Evolutionary conservation across 2,113 vertebrate genomes (phyloP), one percentile per base, ranked within the genome.

Genomic region (Synodontis membranacea): DNA sequence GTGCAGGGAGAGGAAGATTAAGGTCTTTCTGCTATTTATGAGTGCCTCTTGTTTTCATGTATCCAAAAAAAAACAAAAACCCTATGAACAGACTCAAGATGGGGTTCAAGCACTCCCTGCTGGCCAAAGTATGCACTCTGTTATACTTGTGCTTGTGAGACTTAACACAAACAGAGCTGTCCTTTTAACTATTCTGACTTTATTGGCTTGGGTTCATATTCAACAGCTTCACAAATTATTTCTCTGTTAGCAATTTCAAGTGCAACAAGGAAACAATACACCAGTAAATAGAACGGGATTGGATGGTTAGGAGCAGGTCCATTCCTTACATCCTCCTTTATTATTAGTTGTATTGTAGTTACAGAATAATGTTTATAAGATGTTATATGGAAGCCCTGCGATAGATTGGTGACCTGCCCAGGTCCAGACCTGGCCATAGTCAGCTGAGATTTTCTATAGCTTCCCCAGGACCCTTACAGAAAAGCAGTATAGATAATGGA

Each of bases 91-190:
- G 12, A 9, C 37, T 66, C 14, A 64, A 28, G 4, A 86, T 86
- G 84, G 89, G 83, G 80, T 46, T 87, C 89, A 89, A 92, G 89
- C 89, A 48, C 93, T 14, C 91, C 89, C 93, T 93, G 87, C 88
- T 92, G 94, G 91, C 1, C 5, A 87, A 88, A 72, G 48, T 28
- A 75, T 46, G 31, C 8, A 72, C 4, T 46, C n/a, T 7, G 19
- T 42, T 78, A 46, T 50, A 46, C 50, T 9, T 42, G 39, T 7
- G 12, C 48, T 56, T 9, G 48, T 19, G 15, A n/a, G 39, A 76
- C 14, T 48, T 46, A 23, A 56, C 28, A 44, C 14, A 62, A 31
- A 58, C 34, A 10, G 1, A 44, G 52, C 19, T 6, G 50, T 19
- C 37, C 0, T 56, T 52, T 84, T 62, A 44, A 76, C 37, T 12